Base-by-base conservation (phyloP, 2,888 invertebrate genomes). In the Octonoba sinensis region DNA sequence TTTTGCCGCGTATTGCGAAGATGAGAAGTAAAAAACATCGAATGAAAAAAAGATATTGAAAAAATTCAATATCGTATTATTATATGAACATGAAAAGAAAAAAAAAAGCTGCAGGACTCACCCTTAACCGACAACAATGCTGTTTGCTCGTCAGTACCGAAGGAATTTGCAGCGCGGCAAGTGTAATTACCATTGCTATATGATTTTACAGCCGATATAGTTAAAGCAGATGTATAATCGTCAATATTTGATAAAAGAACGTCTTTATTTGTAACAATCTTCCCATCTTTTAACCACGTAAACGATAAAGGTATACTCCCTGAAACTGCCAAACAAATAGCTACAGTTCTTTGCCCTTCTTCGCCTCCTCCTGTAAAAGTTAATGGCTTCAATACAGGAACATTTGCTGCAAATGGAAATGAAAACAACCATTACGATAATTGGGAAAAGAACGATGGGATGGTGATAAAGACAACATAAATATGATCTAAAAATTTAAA, bases 141-240 rank as follows among this genome's bases (percentile, higher is more conserved):
- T 13, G 24, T n/a, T 49, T 22, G 47, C 24, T 66, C 66, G 18
- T 60, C 78, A 18, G 8, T 2, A 16, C 78, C 78, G 13, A 47
- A 22, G 6, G 18, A 8, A 51, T 64, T 78, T 16, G 6, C 15
- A 16, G 20, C 78, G 57, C 47, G 62, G 64, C 78, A 78, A 22
- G 74, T 64, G 24, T 78, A 78, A 75, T 76, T 76, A 8, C 74
- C 81, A 22, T 69, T 69, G n/a, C 69, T 62, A 11, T n/a, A 8
- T 1, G 62, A n/a, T 8, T 18, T 20, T 8, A 62, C 16, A 6
- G n/a, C 6, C 8, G 62, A n/a, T 44, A 62, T 62, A 12, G 44
- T n/a, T 6, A 62, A 20, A 13, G 44, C 20, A 15, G 62, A 62
- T 2, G 44, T 46, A 20, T 44, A 44, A 18, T 12, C 62, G 22